Evolutionary conservation across 2,888 invertebrate species (phyloP).

Genomic region (Oligia latruncula): DNA sequence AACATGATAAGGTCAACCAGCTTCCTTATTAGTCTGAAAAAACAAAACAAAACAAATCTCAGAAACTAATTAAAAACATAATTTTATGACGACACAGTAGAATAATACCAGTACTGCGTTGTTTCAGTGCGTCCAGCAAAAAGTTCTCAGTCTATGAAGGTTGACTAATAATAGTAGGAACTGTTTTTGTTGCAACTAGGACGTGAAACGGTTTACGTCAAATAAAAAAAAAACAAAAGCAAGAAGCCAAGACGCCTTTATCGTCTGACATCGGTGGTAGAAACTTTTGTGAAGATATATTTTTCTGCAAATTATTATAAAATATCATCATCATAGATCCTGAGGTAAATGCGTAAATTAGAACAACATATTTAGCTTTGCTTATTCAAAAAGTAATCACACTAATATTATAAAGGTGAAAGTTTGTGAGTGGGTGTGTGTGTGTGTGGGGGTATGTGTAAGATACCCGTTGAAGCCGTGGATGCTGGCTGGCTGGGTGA

Average conservation of each 20-base stretch:
- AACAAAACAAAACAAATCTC: slow-evolving; percentile 20
- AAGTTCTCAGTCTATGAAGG: slow-evolving; percentile 56
- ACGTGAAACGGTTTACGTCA: slow-evolving; percentile 36
- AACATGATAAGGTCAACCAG: slow-evolving; percentile 24
- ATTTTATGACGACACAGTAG: slow-evolving; percentile 11
- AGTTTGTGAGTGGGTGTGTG: too few relatives aligned
- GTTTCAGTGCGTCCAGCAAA: slow-evolving; percentile 53
- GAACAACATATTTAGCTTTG: too few relatives aligned
- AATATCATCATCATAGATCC: background rate
- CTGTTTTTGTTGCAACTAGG: slow-evolving; percentile 48
- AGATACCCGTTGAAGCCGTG: too few relatives aligned
- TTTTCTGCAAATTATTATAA: background rate
- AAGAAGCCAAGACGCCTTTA: background rate
- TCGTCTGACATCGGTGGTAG: background rate
- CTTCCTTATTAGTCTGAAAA: slow-evolving; percentile 36
- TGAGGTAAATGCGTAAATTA: background rate
- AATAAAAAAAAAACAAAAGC: slow-evolving; percentile 42
- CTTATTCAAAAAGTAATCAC: too few relatives aligned
- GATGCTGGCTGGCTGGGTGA: too few relatives aligned
- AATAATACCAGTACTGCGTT: slow-evolving; percentile 10
- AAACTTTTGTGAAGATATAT: background rate
- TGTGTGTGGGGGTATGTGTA: too few relatives aligned
- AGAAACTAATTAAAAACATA: slow-evolving; percentile 29
- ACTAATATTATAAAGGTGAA: too few relatives aligned
- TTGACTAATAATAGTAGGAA: slow-evolving; percentile 61